Base-by-base conservation (phyloP, 2,797 vertebrate genomes). In the Petrocephalus sullivani region DNA sequence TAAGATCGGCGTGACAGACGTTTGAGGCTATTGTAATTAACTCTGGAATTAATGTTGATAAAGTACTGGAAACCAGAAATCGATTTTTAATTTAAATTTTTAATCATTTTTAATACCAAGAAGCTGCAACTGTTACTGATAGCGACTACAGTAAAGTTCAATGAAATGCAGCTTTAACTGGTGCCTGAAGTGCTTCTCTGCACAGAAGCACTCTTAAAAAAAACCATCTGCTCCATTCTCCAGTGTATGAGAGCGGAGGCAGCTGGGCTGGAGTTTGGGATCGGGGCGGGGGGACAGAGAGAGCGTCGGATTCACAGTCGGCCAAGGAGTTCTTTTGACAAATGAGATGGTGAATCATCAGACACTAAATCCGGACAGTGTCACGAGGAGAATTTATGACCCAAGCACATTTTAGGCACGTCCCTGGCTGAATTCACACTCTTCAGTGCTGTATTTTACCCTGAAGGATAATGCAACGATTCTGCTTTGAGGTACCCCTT, bases 281-380 rank as follows among this genome's bases (percentile, higher is more conserved):
- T 19, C 0, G 14, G 67, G 67, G 33, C 3, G 61, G 41, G 41
- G 41, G 0, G 61, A 33, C 9, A 5, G 23, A 28, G 12, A 78
- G 37, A 78, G 10, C 37, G 71, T 19, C 71, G 37, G 37, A 78
- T 78, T 78, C 71, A 46, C 37, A n/a, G 71, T n/a, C 71, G 37
- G 37, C 71, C 71, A 78, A 46, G 71, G 71, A 78, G 71, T n/a
- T n/a, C 71, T 46, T 78, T 46, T 41, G 71, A 78, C 71, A 78
- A 78, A 78, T 46, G 71, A 78, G 71, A 9, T 46, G 71, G 71
- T 78, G 71, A 78, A 78, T 78, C 71, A 78, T 78, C 71, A 75
- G 67, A 41, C 67, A 78, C 71, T 78, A 78, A 78, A 78, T 78
- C 71, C 19, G 71, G 71, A 78, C 71, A 78, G 71, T n/a, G 71